Percentiles rank a stretch among this genome's conserved stretches.
Evolutionary conservation across 23 tunicate genomes (phyloP).

Genomic region (Botrylloides violaceus): DNA sequence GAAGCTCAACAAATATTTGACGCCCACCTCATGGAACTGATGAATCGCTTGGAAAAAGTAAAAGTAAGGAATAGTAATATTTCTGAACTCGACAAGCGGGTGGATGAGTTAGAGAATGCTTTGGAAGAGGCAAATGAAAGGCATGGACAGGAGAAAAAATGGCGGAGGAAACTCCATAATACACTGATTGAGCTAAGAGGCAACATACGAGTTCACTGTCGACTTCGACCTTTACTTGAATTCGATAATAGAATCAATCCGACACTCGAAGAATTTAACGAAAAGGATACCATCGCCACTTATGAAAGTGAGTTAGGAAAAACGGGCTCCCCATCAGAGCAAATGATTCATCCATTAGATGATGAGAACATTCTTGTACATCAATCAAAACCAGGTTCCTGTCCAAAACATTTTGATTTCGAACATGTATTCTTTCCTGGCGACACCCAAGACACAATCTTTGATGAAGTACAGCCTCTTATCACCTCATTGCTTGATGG

Average conservation of each 20-base stretch:
- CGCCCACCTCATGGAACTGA: neutral
- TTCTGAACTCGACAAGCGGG: constrained; percentile 5
- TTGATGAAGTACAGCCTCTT: constrained; percentile 49
- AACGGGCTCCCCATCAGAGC: constrained; percentile 17
- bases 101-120: neutral
- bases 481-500: constrained; percentile 61
- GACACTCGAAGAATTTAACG: neutral
- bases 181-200: constrained; percentile 50
- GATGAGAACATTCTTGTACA: constrained; percentile 35
- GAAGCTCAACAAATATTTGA: constrained; percentile 19
- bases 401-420: constrained; percentile 30
- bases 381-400: constrained; percentile 19
- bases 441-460: constrained; percentile 31
- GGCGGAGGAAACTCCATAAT: constrained; percentile 49
- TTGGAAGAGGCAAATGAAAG: constrained; percentile 13
- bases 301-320: neutral
- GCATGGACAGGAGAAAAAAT: constrained; percentile 34
- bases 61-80: constrained; percentile 9
- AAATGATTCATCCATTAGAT: constrained; percentile 26
- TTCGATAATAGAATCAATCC: constrained; percentile 24
- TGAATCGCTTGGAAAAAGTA: constrained; percentile 12
- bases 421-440: constrained; percentile 39
- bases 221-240: constrained; percentile 41
- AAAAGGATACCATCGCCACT: neutral
- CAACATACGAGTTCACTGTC: constrained; percentile 63